These are phyloP conservation scores for Tenthredo distinguenda DNA, from an alignment of 2,888 invertebrate species.

Conservation along the genomic window DNA sequence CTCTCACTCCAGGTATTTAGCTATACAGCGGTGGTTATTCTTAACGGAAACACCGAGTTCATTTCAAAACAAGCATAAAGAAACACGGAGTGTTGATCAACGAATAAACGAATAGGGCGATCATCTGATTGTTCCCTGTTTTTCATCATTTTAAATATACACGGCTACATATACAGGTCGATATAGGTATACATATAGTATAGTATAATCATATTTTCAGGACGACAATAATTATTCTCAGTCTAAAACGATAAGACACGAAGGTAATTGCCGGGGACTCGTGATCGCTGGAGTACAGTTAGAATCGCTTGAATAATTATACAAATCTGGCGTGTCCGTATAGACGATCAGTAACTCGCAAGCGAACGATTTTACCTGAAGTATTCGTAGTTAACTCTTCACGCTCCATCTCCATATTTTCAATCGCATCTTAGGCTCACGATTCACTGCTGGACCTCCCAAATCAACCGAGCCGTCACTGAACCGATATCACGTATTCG, in stretches of 20 bases:
- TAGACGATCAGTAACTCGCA: too few species aligned
- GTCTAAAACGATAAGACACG: not conserved
- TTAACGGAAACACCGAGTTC: not conserved
- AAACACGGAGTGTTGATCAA: not conserved
- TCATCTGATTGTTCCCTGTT: slow-evolving; percentile 9
- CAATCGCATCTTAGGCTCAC: not conserved
- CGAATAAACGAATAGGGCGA: not conserved
- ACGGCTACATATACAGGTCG: too few species aligned
- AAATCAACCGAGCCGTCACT: not conserved
- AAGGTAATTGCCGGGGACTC: not conserved
- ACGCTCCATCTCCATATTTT: slow-evolving; percentile 5
- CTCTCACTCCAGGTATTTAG: not conserved
- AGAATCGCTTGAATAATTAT: not conserved
- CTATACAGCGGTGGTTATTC: not conserved
- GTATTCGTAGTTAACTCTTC: not conserved
- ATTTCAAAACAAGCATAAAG: not conserved
- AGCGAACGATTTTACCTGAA: slow-evolving; percentile 2
- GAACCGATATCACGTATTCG: not conserved
- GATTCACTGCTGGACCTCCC: not conserved
- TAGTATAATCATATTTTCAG: not conserved
- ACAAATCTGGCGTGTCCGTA: not conserved
- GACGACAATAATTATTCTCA: not conserved
- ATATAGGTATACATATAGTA: too few species aligned
- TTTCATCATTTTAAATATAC: too few species aligned
- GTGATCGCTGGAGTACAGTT: not conserved